Evolutionary conservation across 2,888 invertebrate species (phyloP).

Genomic region (Cetonia aurata): DNA sequence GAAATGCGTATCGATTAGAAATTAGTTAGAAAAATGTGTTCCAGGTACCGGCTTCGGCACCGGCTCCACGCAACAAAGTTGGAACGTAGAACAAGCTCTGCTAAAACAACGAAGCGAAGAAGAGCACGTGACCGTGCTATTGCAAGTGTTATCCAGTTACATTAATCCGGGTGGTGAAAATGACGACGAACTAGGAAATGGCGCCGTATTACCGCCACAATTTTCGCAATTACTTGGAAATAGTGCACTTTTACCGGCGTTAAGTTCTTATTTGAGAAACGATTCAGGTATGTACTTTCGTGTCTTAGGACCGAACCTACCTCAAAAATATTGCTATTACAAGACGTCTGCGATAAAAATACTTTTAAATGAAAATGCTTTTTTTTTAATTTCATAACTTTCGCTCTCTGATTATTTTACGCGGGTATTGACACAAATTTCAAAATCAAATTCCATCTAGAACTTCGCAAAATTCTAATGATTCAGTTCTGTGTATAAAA

Average conservation of each 20-base stretch:
- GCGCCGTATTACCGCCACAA: conserved; percentile 72
- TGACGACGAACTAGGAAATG: conserved; percentile 65
- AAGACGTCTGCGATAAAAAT: neutral
- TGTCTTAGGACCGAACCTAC: too few species aligned
- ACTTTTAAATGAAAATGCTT: neutral
- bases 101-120: conserved; percentile 91
- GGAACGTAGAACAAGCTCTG: conserved; percentile 97
- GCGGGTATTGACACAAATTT: too few species aligned
- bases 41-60: conserved; percentile 91
- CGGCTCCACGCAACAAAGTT: conserved; percentile 94
- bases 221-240: conserved; percentile 83
- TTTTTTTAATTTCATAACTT: neutral
- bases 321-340: too few species aligned
- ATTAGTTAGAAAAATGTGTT: conserved; percentile 4
- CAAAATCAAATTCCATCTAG: too few species aligned
- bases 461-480: too few species aligned
- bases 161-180: conserved; percentile 81
- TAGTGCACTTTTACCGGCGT: conserved; percentile 88
- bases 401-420: too few species aligned
- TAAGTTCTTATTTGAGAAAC: conserved; percentile 91
- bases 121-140: conserved; percentile 85
- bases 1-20: too few species aligned
- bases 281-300: conserved; percentile 84
- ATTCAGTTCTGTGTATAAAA: too few species aligned
- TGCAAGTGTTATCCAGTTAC: conserved; percentile 87